Base-by-base conservation (phyloP, 2,113 vertebrate genomes). In the Misgurnus mizolepis region DNA sequence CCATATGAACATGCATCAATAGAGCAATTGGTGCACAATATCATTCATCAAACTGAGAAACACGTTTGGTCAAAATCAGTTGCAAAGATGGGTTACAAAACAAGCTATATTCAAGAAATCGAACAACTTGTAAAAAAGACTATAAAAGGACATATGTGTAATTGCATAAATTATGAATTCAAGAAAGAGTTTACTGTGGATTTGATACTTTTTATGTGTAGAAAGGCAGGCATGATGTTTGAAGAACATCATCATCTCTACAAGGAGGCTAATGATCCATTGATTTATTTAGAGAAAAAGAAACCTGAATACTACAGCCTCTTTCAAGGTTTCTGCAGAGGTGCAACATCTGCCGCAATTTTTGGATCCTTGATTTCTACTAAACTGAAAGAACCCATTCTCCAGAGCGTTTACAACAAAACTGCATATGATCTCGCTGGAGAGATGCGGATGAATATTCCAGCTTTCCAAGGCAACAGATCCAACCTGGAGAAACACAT, bases 301-400 rank as follows among this genome's bases (percentile, higher is more conserved):
- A 67, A 77, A 77, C 62, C 34, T 27, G 75, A 67, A 15, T 67
- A 55, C 50, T 90, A 88, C 45, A 89, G 7, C 4, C 82, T 81
- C 39, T 95, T 93, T 82, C 86, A 75, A 64, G 90, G 84, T 4
- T 90, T 86, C 45, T 93, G 84, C 45, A 82, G 85, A 88, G 94
- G 82, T 55, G 90, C 84, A 61, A 87, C 87, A 15, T 58, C 56
- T 60, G 47, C 67, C 11, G 90, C 84, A 70, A 82, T 82, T 0
- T 90, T 95, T 82, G 87, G 83, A 45, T 80, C 80, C 22, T 79
- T 92, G 18, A 81, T 95, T 10, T 90, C 92, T 81, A 80, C 78
- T 0, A 93, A 93, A 78, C 76, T 95, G 34, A 86, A 53, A 40
- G 22, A 43, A 39, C 89, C 91, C 0, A 77, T 80, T 58, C 0